Conservation (phyloP, 2,113 vertebrate genomes). For the Ciconia boyciana region DNA sequence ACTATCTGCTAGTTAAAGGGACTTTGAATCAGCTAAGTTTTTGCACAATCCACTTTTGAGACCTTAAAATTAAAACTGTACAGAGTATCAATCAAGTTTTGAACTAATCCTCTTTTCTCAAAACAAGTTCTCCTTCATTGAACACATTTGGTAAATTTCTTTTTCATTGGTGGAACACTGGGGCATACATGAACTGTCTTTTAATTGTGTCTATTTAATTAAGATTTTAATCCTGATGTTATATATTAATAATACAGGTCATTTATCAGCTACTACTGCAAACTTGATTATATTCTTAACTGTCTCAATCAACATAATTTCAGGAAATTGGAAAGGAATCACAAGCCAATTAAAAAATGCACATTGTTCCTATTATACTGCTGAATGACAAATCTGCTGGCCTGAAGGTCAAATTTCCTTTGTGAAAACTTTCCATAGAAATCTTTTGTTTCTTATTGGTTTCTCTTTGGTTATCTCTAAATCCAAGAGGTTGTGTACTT, state of each 20-base stretch:
- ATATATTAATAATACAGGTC: neutral
- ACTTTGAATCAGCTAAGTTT: neutral
- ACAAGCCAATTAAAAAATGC: neutral
- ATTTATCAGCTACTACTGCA: neutral
- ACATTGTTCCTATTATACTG: neutral
- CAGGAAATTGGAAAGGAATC: conserved; percentile 15
- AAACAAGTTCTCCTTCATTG: neutral
- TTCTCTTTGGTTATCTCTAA: neutral
- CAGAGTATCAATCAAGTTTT: neutral
- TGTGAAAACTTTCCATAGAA: neutral
- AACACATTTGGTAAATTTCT: neutral
- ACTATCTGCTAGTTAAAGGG: neutral
- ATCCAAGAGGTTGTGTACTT: neutral
- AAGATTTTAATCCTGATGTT: neutral
- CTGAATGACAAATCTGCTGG: neutral
- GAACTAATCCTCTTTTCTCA: neutral
- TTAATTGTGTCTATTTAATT: conserved; percentile 23
- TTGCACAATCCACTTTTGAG: neutral
- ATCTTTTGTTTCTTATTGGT: neutral
- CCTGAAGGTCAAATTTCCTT: neutral
- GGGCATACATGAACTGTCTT: neutral
- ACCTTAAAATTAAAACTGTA: neutral
- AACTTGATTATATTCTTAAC: conserved; percentile 4
- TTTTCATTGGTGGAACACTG: neutral
- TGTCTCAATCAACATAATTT: neutral